A percentile compares a stretch with the other conserved stretches of the same genome.
Evolutionary conservation across 2,797 vertebrate genomes (phyloP).

Genomic region (Neoniphon sammara): DNA sequence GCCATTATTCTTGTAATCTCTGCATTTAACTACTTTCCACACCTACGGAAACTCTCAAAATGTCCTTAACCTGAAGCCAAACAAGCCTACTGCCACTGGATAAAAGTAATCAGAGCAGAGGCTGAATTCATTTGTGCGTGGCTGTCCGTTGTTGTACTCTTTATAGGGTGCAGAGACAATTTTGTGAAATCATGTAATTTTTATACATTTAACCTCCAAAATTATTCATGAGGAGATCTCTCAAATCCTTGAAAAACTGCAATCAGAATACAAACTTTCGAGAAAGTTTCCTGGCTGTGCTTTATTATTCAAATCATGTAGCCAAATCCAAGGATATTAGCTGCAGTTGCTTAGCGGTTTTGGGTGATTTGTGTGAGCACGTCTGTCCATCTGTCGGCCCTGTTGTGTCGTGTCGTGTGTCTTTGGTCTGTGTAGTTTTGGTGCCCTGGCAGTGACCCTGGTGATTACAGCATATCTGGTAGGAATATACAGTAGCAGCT

Average conservation of each 20-base stretch:
- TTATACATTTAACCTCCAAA: not conserved
- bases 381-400: not conserved
- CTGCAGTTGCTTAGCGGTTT: not conserved
- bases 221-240: not conserved
- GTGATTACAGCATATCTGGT: conserved; percentile 4
- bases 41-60: not conserved
- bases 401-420: not conserved
- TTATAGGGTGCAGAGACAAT: not conserved
- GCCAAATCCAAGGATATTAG: not conserved
- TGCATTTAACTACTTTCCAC: no score
- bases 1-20: not conserved
- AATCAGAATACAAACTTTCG: not conserved
- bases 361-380: not conserved
- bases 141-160: not conserved
- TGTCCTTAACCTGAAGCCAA: not conserved
- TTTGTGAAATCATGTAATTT: not conserved
- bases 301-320: not conserved
- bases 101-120: not conserved
- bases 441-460: conserved; percentile 19
- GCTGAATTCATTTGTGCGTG: not conserved
- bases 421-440: conserved; percentile 2
- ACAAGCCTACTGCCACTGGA: not conserved
- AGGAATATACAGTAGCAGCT: conserved; percentile 18
- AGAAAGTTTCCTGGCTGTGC: not conserved
- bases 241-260: not conserved